Conservation (phyloP, 2,888 invertebrate species). For the Agrotis clavis region DNA sequence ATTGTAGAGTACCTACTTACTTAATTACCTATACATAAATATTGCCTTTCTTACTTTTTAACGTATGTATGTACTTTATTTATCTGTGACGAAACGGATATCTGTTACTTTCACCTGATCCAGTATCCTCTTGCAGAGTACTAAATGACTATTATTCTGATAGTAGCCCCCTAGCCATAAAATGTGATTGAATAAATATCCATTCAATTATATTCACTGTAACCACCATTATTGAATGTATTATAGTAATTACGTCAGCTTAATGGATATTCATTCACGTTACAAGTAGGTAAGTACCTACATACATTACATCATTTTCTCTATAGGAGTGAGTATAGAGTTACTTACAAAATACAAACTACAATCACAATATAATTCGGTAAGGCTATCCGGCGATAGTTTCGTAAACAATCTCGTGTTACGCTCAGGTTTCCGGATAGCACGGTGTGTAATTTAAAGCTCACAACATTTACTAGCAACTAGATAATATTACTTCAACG, state of each 20-base stretch:
- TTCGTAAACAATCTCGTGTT: slow-evolving; percentile 69
- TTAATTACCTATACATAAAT: no score
- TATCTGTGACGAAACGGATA: background rate
- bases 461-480: slow-evolving; percentile 63
- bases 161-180: slow-evolving; percentile 6
- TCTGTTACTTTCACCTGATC: slow-evolving; percentile 16
- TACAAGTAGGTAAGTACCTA: slow-evolving; percentile 5
- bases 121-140: background rate
- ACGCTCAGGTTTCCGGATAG: slow-evolving; percentile 71
- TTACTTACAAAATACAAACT: slow-evolving; percentile 40
- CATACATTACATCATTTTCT: slow-evolving; percentile 18
- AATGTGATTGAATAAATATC: slow-evolving; percentile 15
- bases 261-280: slow-evolving; percentile 34
- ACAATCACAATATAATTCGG: slow-evolving; percentile 46
- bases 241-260: slow-evolving; percentile 34
- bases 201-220: slow-evolving; percentile 14
- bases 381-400: slow-evolving; percentile 49
- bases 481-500: slow-evolving; percentile 81
- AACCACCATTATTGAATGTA: slow-evolving; percentile 27
- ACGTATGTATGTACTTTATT: no score
- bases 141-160: slow-evolving; percentile 13
- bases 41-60: no score
- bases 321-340: slow-evolving; percentile 12
- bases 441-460: slow-evolving; percentile 70
- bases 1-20: no score